Percentiles rank a stretch among this genome's conserved stretches.
Evolutionary conservation across 2,797 vertebrate species (phyloP).

Genomic region (Anguilla megastoma): DNA sequence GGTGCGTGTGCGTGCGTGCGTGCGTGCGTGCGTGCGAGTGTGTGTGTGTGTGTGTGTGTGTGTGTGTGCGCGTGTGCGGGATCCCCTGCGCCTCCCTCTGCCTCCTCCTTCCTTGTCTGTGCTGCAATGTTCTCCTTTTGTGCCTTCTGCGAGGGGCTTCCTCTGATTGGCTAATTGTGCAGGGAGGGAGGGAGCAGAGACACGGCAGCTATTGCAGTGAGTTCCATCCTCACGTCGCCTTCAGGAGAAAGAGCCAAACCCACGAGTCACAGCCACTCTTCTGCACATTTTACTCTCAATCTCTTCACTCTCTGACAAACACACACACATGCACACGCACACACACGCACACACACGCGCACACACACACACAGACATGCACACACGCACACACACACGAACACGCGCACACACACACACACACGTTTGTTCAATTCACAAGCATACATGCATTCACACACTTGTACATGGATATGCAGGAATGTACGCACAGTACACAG

Average conservation of each 20-base stretch:
- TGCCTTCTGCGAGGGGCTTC: slow-evolving; percentile 74
- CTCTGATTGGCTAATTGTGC: slow-evolving; percentile 84
- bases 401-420: no score
- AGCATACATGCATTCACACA: not conserved
- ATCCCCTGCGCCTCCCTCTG: slow-evolving; percentile 78
- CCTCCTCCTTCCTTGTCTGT: slow-evolving; percentile 83
- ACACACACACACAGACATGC: not conserved
- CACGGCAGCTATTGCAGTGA: slow-evolving; percentile 81
- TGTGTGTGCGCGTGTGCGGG: slow-evolving; percentile 67
- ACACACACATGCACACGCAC: slow-evolving; percentile 7
- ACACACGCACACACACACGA: no score
- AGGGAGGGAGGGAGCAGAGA: slow-evolving; percentile 74
- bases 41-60: slow-evolving; percentile 56
- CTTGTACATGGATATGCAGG: not conserved
- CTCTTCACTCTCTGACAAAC: slow-evolving; percentile 36
- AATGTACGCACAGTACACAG: not conserved
- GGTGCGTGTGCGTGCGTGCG: not conserved
- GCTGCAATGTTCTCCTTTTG: slow-evolving; percentile 87
- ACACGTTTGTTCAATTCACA: not conserved
- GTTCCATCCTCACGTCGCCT: slow-evolving; percentile 78
- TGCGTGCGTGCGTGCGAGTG: slow-evolving; percentile 15
- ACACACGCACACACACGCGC: not conserved
- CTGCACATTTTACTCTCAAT: slow-evolving; percentile 48
- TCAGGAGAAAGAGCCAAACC: slow-evolving; percentile 72
- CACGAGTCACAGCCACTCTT: slow-evolving; percentile 31